Conservation (phyloP, 2,888 invertebrate genomes). For the Sicus ferrugineus region DNA sequence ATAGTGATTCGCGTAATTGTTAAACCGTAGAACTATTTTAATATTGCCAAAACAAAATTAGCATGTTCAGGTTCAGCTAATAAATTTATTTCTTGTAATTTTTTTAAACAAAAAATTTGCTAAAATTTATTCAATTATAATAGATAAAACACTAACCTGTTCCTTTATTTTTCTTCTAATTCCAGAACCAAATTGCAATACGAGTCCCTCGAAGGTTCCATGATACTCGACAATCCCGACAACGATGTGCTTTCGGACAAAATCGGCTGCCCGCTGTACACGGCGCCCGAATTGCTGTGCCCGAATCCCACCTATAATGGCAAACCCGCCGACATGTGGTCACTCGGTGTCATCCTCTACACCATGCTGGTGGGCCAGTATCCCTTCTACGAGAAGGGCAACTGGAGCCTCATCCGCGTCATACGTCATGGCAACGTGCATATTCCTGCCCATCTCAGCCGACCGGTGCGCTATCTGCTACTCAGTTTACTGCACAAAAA, state of each 20-base stretch:
- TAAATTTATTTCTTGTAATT: no score
- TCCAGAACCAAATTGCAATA: slow-evolving; percentile 61
- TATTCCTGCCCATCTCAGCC: slow-evolving; percentile 54
- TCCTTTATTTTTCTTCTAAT: neutral
- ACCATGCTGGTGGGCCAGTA: slow-evolving; percentile 63
- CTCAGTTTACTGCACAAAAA: slow-evolving; percentile 56
- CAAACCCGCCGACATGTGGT: slow-evolving; percentile 64
- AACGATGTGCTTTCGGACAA: slow-evolving; percentile 61
- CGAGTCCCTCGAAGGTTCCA: slow-evolving; percentile 62
- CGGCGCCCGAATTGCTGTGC: slow-evolving; percentile 61
- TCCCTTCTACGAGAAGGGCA: slow-evolving; percentile 62
- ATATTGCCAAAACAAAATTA: no score
- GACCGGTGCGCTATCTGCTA: slow-evolving; percentile 56
- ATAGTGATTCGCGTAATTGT: no score
- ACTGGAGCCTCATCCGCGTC: slow-evolving; percentile 60
- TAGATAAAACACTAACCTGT: no score
- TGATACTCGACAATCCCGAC: slow-evolving; percentile 58
- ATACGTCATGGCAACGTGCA: slow-evolving; percentile 60
- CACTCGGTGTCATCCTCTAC: slow-evolving; percentile 61
- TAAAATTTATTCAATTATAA: no score
- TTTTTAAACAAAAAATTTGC: no score
- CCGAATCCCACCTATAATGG: slow-evolving; percentile 60
- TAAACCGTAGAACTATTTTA: no score
- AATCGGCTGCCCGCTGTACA: slow-evolving; percentile 63
- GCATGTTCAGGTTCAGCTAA: no score